A percentile compares a stretch with the other conserved stretches of the same genome.
These are phyloP conservation scores for Drosophila orena DNA, from an alignment of 1,140 invertebrate species.

Conservation along the genomic window DNA sequence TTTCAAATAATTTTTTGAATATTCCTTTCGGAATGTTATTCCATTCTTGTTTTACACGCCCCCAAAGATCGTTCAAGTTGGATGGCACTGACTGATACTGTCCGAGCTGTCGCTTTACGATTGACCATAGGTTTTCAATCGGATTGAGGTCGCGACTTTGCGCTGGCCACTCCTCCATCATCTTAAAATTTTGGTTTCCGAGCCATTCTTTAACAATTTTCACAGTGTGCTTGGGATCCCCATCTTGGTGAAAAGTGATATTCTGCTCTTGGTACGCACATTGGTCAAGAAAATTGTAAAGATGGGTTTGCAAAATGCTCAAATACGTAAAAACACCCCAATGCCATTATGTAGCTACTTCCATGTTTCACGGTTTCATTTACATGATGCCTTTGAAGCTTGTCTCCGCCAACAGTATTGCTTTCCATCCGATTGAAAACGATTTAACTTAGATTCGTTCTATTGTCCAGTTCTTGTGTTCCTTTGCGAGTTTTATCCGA, in stretches of 20 bases:
- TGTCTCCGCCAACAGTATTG: neutral
- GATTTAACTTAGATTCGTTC: neutral
- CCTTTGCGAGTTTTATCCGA: neutral
- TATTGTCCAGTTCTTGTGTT: neutral
- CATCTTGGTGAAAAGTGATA: neutral
- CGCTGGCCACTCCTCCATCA: neutral
- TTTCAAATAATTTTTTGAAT: no score
- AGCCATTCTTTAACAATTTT: neutral
- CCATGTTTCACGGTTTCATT: neutral
- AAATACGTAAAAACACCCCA: neutral
- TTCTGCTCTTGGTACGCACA: neutral
- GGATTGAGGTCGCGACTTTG: neutral
- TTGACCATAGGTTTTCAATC: no score
- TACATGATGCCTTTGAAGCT: neutral
- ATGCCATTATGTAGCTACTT: neutral
- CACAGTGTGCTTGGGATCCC: neutral
- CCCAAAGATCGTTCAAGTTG: no score
- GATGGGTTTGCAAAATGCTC: neutral
- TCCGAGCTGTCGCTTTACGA: no score
- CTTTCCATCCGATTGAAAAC: neutral
- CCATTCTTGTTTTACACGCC: no score
- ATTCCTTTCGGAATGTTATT: no score
- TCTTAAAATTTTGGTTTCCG: neutral
- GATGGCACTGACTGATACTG: no score
- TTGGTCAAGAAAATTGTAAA: neutral